A percentile compares a stretch with the other conserved stretches of the same genome.
phyloP scores from a whole-genome alignment of 2,797 vertebrate species.

The Enoplosus armatus region DNA sequence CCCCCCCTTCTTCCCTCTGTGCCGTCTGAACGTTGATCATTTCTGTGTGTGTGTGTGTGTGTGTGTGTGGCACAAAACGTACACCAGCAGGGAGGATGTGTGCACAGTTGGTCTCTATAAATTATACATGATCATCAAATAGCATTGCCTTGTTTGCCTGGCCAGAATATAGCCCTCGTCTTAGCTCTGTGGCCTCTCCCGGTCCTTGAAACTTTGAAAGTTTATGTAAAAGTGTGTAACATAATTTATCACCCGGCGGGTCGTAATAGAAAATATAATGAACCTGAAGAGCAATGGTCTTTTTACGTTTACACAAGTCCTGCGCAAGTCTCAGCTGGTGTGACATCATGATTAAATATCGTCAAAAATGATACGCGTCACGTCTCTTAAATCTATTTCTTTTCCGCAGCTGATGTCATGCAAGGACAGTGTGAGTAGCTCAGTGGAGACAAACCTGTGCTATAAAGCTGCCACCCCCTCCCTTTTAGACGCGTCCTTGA shows the following conservation, averaged over 20 bases:
- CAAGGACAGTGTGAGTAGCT: slow-evolving; percentile 29
- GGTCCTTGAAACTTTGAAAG: slow-evolving; percentile 7
- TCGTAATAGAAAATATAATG: neutral
- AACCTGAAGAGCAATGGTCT: neutral
- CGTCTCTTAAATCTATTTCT: neutral
- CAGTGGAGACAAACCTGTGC: neutral
- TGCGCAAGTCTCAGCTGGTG: neutral
- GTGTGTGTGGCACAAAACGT: slow-evolving; percentile 10
- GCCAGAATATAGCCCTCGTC: neutral
- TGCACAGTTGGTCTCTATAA: slow-evolving; percentile 74
- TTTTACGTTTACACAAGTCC: neutral
- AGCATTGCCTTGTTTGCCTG: slow-evolving; percentile 50
- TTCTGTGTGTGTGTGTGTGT: slow-evolving; percentile 29
- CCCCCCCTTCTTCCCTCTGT: slow-evolving; percentile 36
- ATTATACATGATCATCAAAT: slow-evolving; percentile 78
- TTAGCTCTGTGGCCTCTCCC: neutral
- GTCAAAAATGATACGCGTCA: neutral
- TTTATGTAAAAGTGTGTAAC: neutral
- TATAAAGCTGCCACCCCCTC: slow-evolving; percentile 22
- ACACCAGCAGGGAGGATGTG: slow-evolving; percentile 56
- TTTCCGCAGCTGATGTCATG: slow-evolving; percentile 20
- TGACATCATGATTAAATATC: neutral
- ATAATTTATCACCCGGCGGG: neutral
- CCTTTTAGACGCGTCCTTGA: slow-evolving; percentile 61
- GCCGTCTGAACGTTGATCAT: slow-evolving; percentile 71